These are phyloP conservation scores for Choreutis nemorana DNA, from an alignment of 2,888 invertebrate species.

Conservation along the genomic window DNA sequence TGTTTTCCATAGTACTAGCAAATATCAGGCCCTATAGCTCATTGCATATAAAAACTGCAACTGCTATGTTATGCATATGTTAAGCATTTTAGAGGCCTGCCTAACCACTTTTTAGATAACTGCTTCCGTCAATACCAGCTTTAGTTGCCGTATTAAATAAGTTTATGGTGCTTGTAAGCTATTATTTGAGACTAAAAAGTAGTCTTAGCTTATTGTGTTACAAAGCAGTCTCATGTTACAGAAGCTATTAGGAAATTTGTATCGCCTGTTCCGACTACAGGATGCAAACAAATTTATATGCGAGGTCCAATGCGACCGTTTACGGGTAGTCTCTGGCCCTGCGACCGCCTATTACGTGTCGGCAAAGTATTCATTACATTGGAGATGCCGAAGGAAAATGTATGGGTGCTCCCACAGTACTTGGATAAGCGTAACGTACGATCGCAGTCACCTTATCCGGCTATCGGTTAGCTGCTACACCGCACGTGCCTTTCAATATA, in stretches of 20 bases:
- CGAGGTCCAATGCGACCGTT: conserved; percentile 25
- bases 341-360: conserved; percentile 38
- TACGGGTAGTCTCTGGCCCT: conserved; percentile 26
- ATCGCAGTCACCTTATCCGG: conserved; percentile 41
- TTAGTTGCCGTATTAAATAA: too few species aligned
- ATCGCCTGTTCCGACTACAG: conserved; percentile 8
- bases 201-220: too few species aligned
- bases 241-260: conserved; percentile 15
- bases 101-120: too few species aligned
- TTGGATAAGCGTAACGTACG: conserved; percentile 47
- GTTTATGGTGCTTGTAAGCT: too few species aligned
- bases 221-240: conserved; percentile 24
- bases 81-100: too few species aligned
- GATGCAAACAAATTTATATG: conserved; percentile 17
- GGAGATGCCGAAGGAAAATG: conserved; percentile 34
- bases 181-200: too few species aligned
- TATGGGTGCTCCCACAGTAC: conserved; percentile 31
- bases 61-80: too few species aligned
- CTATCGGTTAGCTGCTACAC: conserved; percentile 32
- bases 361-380: conserved; percentile 46
- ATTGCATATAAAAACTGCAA: too few species aligned
- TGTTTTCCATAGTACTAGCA: too few species aligned
- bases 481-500: conserved; percentile 47
- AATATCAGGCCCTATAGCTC: too few species aligned
- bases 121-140: too few species aligned